Conservation (phyloP, 2,113 vertebrate genomes). For the Progne subis region DNA sequence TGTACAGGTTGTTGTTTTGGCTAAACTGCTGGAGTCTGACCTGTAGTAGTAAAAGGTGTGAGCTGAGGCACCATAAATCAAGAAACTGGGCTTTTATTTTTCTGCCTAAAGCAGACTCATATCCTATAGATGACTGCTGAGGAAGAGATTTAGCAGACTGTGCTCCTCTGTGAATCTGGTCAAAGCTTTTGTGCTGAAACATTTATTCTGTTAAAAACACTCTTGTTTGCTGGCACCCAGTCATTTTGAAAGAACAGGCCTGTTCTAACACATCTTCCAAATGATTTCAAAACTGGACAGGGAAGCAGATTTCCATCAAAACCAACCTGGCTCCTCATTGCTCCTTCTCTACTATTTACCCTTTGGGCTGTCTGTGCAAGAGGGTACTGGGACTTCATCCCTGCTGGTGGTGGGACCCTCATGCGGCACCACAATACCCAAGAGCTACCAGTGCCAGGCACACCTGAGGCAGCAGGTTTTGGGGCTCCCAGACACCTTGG, state of each 20-base stretch:
- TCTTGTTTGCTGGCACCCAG: constrained; percentile 11
- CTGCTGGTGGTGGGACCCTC: not conserved
- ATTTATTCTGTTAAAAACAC: not conserved
- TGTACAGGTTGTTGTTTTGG: not conserved
- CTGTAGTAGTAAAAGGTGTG: not conserved
- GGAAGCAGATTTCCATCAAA: not conserved
- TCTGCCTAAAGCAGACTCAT: not conserved
- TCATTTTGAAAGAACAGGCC: not conserved
- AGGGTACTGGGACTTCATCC: not conserved
- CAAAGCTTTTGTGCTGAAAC: constrained; percentile 36
- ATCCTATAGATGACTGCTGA: not conserved
- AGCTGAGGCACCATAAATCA: not conserved
- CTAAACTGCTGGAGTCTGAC: not conserved
- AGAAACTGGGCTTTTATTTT: not conserved
- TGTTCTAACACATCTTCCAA: constrained; percentile 14
- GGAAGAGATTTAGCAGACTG: not conserved
- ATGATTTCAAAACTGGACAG: not conserved
- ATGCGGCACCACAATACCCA: not conserved
- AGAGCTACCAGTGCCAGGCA: not conserved
- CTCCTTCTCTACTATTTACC: not conserved
- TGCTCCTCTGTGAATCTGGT: constrained; percentile 23
- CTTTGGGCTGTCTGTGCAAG: not conserved
- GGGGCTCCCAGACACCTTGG: not conserved
- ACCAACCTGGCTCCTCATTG: not conserved
- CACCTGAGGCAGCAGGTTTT: not conserved